Conservation (phyloP, 2,113 vertebrate species). For the Centropus unirufus region DNA sequence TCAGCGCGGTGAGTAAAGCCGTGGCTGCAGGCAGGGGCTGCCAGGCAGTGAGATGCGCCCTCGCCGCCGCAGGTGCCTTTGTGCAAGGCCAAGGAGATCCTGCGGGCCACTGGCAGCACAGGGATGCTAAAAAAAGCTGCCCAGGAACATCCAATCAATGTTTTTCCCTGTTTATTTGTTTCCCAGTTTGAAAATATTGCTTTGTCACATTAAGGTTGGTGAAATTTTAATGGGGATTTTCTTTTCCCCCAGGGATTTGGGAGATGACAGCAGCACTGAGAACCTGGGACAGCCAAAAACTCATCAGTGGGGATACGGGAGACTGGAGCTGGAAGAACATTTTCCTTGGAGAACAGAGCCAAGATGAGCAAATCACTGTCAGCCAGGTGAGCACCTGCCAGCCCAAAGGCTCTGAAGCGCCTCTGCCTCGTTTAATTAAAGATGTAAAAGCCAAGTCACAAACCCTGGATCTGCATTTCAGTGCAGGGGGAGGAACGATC, state of each 20-base stretch:
- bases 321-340: background rate
- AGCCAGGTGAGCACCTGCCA: background rate
- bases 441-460: background rate
- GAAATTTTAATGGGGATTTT: background rate
- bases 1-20: background rate
- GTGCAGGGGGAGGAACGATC: background rate
- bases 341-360: too few species aligned
- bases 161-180: background rate
- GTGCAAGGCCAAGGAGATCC: too few species aligned
- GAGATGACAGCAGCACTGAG: background rate
- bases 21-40: background rate
- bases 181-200: background rate
- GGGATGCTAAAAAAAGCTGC: fast-evolving
- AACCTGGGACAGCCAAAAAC: background rate
- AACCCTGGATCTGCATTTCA: background rate
- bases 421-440: background rate
- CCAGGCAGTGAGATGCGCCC: background rate
- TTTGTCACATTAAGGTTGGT: background rate
- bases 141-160: background rate
- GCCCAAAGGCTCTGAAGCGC: background rate
- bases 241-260: background rate
- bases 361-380: background rate
- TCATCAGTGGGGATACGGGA: fast-evolving
- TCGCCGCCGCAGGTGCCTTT: fast-evolving
- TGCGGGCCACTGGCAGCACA: background rate